These are phyloP conservation scores for Seira ritae DNA, from an alignment of 2,888 invertebrate species.

Conservation along the genomic window DNA sequence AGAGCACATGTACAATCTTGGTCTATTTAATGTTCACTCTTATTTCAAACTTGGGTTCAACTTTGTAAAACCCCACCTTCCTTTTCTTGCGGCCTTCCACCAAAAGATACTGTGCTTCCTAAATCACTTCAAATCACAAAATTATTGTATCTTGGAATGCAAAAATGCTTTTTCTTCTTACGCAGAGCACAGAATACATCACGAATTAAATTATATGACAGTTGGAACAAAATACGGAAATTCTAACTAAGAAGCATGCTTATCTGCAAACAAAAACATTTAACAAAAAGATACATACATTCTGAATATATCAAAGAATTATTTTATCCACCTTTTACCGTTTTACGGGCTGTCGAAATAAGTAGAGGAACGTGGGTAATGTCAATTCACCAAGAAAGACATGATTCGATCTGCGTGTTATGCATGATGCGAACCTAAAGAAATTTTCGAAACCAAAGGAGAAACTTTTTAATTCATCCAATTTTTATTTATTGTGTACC, in stretches of 20 bases:
- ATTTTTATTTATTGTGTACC: background rate
- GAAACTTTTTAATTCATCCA: conserved; percentile 16
- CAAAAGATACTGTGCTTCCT: no score
- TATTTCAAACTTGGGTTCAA: no score
- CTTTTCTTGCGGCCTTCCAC: background rate
- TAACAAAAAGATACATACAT: background rate
- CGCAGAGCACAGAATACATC: background rate
- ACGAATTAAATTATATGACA: background rate
- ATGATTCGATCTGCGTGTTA: background rate
- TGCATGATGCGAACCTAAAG: background rate
- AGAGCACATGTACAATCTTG: background rate
- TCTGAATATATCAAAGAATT: background rate
- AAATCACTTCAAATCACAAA: background rate
- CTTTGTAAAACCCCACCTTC: background rate
- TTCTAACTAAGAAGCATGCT: background rate
- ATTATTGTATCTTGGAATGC: background rate
- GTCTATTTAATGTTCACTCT: no score
- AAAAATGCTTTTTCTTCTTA: background rate
- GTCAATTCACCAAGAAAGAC: background rate
- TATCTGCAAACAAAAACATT: background rate
- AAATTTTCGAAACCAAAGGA: background rate
- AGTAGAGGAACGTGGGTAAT: background rate
- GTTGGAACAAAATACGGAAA: background rate
- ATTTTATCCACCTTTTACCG: background rate
- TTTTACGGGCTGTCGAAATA: background rate